These are phyloP conservation scores for Phoeniculus purpureus DNA, from an alignment of 2,797 vertebrate genomes.

Conservation along the genomic window DNA sequence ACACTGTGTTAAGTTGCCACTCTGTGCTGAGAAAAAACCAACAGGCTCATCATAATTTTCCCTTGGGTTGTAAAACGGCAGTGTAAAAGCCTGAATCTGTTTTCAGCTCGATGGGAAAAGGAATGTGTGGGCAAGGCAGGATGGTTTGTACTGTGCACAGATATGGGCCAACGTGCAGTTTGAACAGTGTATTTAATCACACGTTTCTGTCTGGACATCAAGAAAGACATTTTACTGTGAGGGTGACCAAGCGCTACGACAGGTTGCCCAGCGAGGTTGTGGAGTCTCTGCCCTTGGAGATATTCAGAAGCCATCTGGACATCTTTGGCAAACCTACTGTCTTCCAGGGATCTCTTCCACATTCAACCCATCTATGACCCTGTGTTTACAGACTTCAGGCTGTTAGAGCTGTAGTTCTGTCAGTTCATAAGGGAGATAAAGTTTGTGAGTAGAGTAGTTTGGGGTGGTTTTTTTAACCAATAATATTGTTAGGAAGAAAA, in stretches of 20 bases:
- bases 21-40: background rate
- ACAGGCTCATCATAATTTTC: background rate
- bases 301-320: background rate
- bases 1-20: background rate
- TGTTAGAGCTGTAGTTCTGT: background rate
- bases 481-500: background rate
- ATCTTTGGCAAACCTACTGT: background rate
- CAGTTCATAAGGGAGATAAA: background rate
- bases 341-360: background rate
- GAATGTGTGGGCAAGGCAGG: background rate
- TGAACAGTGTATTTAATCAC: background rate
- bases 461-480: background rate
- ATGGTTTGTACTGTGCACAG: background rate
- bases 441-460: background rate
- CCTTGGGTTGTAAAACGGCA: background rate
- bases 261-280: background rate
- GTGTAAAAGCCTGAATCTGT: background rate
- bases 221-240: background rate
- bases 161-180: background rate
- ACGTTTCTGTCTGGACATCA: background rate
- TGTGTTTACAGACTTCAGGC: background rate
- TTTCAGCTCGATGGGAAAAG: slow-evolving; percentile 2
- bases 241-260: background rate
- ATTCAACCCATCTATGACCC: background rate
- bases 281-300: background rate